Conservation (phyloP, 2,888 invertebrate genomes). For the Cacoxenus indagator region DNA sequence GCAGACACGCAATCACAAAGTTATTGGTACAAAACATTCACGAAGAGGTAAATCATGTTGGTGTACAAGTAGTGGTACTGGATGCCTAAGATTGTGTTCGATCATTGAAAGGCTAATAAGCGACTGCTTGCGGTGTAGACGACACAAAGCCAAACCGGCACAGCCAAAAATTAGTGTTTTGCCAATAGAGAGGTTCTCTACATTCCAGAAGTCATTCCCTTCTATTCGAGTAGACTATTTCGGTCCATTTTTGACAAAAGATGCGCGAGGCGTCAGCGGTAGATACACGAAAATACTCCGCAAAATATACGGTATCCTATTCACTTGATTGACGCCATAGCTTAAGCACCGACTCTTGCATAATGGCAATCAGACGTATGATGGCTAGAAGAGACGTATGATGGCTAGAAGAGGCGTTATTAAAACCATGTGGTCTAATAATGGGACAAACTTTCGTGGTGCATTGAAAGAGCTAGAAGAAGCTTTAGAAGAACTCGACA, state of each 20-base stretch:
- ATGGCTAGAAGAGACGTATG: not conserved
- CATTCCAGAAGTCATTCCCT: not conserved
- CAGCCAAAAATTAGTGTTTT: not conserved
- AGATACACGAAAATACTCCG: too few species aligned
- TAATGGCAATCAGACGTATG: conserved; percentile 4
- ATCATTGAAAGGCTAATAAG: not conserved
- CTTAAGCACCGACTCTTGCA: not conserved
- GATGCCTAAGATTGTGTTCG: not conserved
- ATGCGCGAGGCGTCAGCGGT: not conserved
- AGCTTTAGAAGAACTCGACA: conserved; percentile 33
- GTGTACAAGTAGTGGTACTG: not conserved
- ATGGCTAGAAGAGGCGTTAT: not conserved
- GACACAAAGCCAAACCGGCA: not conserved
- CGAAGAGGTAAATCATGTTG: not conserved
- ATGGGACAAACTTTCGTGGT: conserved; percentile 29
- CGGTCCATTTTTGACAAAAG: conserved; percentile 8
- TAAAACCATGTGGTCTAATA: not conserved
- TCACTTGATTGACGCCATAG: conserved; percentile 1
- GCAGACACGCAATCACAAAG: not conserved
- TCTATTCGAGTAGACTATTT: conserved; percentile 11
- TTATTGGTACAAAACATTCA: not conserved
- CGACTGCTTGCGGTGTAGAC: not conserved
- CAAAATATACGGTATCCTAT: conserved; percentile 1
- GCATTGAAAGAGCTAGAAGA: conserved; percentile 29
- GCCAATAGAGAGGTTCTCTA: conserved; percentile 10